Conservation (phyloP, 2,797 vertebrate genomes). For the Synaphobranchus kaupii region DNA sequence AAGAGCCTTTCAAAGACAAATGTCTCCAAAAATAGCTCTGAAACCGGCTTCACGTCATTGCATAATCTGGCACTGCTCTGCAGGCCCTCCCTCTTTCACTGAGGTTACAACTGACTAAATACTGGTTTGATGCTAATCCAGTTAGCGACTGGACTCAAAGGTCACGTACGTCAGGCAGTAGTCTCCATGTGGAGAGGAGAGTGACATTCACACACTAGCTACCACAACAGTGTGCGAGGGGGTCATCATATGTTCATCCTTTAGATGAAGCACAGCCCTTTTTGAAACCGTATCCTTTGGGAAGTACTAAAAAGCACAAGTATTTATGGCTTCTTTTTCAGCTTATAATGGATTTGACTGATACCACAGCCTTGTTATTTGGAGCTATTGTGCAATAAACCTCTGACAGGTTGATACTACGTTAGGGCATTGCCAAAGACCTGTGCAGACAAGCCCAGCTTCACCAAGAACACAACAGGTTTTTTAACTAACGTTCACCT, state of each 20-base stretch:
- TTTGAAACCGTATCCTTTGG: neutral
- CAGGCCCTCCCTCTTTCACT: neutral
- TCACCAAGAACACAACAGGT: neutral
- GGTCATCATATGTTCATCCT: neutral
- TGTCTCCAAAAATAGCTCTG: neutral
- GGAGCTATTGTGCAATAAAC: constrained; percentile 4
- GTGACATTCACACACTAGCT: neutral
- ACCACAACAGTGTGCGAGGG: neutral
- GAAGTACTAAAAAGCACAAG: neutral
- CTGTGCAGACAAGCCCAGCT: neutral
- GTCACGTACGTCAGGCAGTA: neutral
- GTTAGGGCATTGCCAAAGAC: neutral
- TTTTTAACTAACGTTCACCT: constrained; percentile 3
- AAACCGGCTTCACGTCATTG: neutral
- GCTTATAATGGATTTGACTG: neutral
- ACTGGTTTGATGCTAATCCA: neutral
- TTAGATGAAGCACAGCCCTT: neutral
- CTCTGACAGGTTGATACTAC: neutral
- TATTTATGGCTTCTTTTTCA: neutral
- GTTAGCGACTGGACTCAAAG: neutral
- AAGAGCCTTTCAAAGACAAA: neutral
- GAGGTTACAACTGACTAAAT: neutral
- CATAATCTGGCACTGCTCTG: neutral
- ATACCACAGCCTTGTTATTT: neutral
- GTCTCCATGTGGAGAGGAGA: neutral